Evolutionary conservation across 1,140 invertebrate genomes (phyloP).

Genomic region (Megathymus violae): DNA sequence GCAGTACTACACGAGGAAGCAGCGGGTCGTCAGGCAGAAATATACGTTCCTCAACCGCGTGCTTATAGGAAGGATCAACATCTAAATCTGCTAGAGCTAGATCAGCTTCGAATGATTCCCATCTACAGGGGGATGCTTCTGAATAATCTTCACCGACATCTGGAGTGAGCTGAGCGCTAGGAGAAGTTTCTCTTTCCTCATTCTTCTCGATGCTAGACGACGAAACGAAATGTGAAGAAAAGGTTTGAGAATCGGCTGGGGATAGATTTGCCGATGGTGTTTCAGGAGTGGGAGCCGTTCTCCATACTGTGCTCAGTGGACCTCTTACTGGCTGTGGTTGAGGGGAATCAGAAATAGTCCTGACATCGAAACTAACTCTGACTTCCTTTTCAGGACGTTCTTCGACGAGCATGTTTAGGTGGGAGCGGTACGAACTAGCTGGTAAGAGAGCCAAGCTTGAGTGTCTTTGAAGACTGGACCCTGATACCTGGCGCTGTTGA

Average conservation of each 20-base stretch:
- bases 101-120: conserved; percentile 84
- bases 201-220: conserved; percentile 80
- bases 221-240: conserved; percentile 85
- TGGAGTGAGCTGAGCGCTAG: conserved; percentile 84
- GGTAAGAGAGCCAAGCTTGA: conserved; percentile 71
- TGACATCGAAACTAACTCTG: conserved; percentile 78
- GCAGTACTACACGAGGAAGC: conserved; percentile 61
- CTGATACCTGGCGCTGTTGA: conserved; percentile 84
- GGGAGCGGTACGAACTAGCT: conserved; percentile 76
- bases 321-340: conserved; percentile 65
- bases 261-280: conserved; percentile 85
- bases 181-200: conserved; percentile 78
- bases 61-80: conserved; percentile 80
- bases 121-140: conserved; percentile 72
- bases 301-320: conserved; percentile 72
- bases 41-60: conserved; percentile 85
- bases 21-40: conserved; percentile 81
- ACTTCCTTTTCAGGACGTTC: conserved; percentile 74
- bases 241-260: conserved; percentile 84
- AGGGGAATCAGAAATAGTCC: conserved; percentile 68
- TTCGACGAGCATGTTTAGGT: conserved; percentile 77
- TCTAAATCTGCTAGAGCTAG: conserved; percentile 79
- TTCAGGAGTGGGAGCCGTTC: conserved; percentile 83
- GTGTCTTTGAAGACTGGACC: conserved; percentile 79
- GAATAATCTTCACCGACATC: conserved; percentile 81